Percentiles rank a stretch among this genome's conserved stretches.
These are phyloP conservation scores for Camponotus vicinus DNA, from an alignment of 1,140 invertebrate species.

Conservation along the genomic window DNA sequence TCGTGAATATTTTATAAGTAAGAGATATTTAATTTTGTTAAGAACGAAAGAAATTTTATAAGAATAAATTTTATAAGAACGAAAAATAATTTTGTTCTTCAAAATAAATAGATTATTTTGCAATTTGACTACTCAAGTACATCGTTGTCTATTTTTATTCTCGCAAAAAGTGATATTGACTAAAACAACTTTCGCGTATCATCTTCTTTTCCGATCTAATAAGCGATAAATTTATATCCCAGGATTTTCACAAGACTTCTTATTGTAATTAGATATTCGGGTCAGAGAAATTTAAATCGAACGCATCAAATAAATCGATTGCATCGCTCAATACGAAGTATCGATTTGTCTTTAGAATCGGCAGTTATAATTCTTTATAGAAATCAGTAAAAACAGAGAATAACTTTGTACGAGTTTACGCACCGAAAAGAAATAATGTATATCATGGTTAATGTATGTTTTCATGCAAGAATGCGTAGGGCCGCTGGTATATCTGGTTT, in stretches of 20 bases:
- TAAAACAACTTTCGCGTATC: conserved; percentile 14
- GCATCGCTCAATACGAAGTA: not conserved
- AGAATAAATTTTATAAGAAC: not conserved
- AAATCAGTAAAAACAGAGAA: not conserved
- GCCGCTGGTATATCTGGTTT: not conserved
- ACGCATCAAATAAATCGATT: not conserved
- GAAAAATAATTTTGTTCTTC: not conserved
- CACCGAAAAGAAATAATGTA: not conserved
- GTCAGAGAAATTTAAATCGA: conserved; percentile 10
- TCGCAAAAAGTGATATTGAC: not conserved
- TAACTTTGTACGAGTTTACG: not conserved
- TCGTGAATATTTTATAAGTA: not conserved
- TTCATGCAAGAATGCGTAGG: not conserved
- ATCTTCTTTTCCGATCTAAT: not conserved
- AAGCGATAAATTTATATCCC: conserved; percentile 32
- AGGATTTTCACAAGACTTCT: conserved; percentile 25
- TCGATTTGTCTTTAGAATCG: not conserved
- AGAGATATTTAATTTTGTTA: no score
- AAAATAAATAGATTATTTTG: not conserved
- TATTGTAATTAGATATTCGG: conserved; percentile 16
- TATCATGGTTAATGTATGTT: not conserved
- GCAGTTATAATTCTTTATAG: not conserved
- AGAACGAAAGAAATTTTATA: no score
- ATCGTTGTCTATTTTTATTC: not conserved
- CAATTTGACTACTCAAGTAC: not conserved